Base-by-base conservation (phyloP, 2,113 vertebrate genomes). In the Muntiacus reevesi region DNA sequence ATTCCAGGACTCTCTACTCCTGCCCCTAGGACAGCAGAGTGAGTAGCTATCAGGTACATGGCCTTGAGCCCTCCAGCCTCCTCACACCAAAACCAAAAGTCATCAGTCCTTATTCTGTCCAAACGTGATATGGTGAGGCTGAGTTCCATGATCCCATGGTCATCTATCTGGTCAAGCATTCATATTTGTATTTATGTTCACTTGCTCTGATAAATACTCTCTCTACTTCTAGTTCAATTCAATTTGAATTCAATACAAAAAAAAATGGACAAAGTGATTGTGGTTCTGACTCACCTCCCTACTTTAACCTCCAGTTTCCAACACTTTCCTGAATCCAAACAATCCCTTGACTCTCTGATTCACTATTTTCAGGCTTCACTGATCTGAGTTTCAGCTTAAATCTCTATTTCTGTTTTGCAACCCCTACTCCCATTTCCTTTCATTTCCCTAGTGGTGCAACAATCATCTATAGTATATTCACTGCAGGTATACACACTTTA, bases 371-470 rank as follows among this genome's bases (percentile, higher is more conserved):
- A 28, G 47, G 10, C 7, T 94, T 79, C 78, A 62, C 11, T 52
- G 60, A 47, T 59, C 50, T 50, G 57, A n/a, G 21, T 6, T 45
- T 15, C 36, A 88, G 67, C 19, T 52, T 78, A 60, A 87, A 60
- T 88, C 76, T 95, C 59, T 71, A 82, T 19, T 78, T 96, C 79
- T 94, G 45, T 59, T 87, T 76, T 25, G 5, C 14, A 14, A 8
- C 36, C 30, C 2, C 30, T 12, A 4, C 27, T 16, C 4, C 25
- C 33, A 62, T 33, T 19, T 19, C 43, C 15, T 76, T 91, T 52
- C 43, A 78, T n/a, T 76, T 89, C 5, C 64, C 54, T 60, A 14
- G 3, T 21, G 27, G 60, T 30, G 14, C 15, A 62, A 93, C 36
- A 84, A 52, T 25, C 4, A 33, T 28, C 47, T 50, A 10, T 4